Conservation (phyloP, 2,888 invertebrate species). For the Pteria penguin region DNA sequence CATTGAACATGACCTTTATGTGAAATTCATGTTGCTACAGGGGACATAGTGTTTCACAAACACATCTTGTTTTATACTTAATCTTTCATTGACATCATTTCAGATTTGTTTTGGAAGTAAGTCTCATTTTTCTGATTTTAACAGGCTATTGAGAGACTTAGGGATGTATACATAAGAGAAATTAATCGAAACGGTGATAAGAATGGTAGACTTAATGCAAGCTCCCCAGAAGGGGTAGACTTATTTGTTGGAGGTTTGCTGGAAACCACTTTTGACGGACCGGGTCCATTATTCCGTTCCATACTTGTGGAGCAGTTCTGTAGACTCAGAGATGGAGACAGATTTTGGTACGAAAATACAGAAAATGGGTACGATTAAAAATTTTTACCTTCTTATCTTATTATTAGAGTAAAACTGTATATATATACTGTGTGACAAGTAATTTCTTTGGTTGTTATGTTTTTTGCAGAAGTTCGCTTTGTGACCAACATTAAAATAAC, state of each 20-base stretch:
- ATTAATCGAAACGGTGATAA: neutral
- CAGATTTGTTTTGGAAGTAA: too few species aligned
- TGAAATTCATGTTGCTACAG: too few species aligned
- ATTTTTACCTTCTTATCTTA: neutral
- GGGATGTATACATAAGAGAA: slow-evolving; percentile 86
- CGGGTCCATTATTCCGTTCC: slow-evolving; percentile 91
- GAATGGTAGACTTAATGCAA: slow-evolving; percentile 25
- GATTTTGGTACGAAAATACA: slow-evolving; percentile 98
- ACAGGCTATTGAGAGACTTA: slow-evolving; percentile 81
- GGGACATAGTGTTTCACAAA: too few species aligned
- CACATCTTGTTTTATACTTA: too few species aligned
- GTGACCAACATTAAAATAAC: too few species aligned
- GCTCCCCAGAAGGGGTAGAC: slow-evolving; percentile 90
- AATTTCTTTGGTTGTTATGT: too few species aligned
- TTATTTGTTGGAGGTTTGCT: slow-evolving; percentile 98
- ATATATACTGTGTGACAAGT: too few species aligned
- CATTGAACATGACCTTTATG: too few species aligned
- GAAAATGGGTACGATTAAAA: slow-evolving; percentile 86
- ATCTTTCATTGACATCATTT: too few species aligned
- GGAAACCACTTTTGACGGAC: slow-evolving; percentile 85
- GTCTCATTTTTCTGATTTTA: too few species aligned
- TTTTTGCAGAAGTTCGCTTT: too few species aligned
- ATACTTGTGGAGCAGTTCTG: slow-evolving; percentile 96
- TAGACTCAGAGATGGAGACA: slow-evolving; percentile 93
- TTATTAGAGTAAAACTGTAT: too few species aligned